These are phyloP conservation scores for Taphrorychus bicolor DNA, from an alignment of 2,888 invertebrate species.

Conservation along the genomic window DNA sequence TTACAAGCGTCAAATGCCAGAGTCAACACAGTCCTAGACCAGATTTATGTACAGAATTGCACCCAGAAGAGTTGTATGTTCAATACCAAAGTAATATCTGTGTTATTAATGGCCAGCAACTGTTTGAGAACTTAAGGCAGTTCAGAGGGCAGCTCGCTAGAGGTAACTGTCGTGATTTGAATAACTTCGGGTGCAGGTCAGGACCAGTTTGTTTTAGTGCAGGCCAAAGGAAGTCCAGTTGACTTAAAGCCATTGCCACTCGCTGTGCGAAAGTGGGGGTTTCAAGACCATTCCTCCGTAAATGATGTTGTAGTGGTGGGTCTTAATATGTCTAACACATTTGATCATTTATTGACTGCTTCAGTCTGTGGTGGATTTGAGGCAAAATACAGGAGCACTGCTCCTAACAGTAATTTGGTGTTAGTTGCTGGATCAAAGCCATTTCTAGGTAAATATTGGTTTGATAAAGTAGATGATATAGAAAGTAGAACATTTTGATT, in stretches of 20 bases:
- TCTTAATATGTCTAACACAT: constrained; percentile 74
- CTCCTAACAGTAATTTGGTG: constrained; percentile 78
- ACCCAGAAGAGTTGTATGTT: constrained; percentile 76
- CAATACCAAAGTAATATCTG: constrained; percentile 76
- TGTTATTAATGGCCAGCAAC: constrained; percentile 76
- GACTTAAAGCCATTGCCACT: constrained; percentile 68
- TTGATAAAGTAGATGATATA: no score
- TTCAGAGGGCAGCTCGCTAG: constrained; percentile 81
- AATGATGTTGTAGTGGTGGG: constrained; percentile 83
- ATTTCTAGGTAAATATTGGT: constrained; percentile 69
- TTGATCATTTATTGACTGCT: constrained; percentile 86
- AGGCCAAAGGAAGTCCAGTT: constrained; percentile 68
- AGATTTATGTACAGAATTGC: constrained; percentile 54
- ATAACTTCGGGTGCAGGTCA: background rate
- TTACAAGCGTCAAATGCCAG: constrained; percentile 81
- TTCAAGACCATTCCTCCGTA: constrained; percentile 75
- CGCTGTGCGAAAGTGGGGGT: constrained; percentile 86
- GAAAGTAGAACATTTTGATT: no score
- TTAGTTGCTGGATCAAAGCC: constrained; percentile 83
- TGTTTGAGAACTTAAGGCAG: constrained; percentile 81
- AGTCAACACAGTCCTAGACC: constrained; percentile 65
- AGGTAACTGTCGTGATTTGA: constrained; percentile 64
- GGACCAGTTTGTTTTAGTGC: constrained; percentile 60
- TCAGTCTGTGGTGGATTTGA: constrained; percentile 79
- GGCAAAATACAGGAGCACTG: constrained; percentile 73